These are phyloP conservation scores for Melieria omissa DNA, from an alignment of 2,888 invertebrate genomes.

Conservation along the genomic window DNA sequence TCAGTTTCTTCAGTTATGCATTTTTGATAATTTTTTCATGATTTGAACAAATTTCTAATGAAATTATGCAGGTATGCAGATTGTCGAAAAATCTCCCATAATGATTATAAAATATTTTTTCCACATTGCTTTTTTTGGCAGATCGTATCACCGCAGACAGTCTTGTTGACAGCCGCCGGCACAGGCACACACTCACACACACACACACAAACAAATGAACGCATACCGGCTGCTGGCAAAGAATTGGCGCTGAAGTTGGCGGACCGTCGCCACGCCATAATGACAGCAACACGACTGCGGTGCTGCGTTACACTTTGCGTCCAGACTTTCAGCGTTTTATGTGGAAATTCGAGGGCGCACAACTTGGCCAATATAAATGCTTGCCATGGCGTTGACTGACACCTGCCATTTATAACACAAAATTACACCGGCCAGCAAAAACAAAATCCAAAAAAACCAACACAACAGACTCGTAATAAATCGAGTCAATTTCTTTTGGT, in stretches of 20 bases:
- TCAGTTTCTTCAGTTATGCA: slow-evolving; percentile 20
- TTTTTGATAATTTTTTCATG: slow-evolving; percentile 3
- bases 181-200: slow-evolving; percentile 3
- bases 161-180: slow-evolving; percentile 14
- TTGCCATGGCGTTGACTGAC: slow-evolving; percentile 47
- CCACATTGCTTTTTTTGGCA: too few species aligned
- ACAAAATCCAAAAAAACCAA: slow-evolving; percentile 9
- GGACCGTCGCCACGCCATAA: background rate
- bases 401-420: slow-evolving; percentile 46
- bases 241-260: too few species aligned
- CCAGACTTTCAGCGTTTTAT: background rate
- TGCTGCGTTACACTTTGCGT: background rate
- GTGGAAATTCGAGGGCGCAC: too few species aligned
- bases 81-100: too few species aligned
- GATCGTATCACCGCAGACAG: too few species aligned
- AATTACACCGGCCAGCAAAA: slow-evolving; percentile 8
- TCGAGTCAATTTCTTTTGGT: slow-evolving; percentile 18
- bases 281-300: background rate
- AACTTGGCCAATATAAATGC: slow-evolving; percentile 43
- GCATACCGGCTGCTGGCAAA: background rate
- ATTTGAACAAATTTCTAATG: too few species aligned
- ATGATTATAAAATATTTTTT: too few species aligned
- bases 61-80: too few species aligned
- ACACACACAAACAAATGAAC: background rate
- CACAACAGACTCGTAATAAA: slow-evolving; percentile 20